Base-by-base conservation (phyloP, 1,140 invertebrate genomes). In the Euschistus heros region DNA sequence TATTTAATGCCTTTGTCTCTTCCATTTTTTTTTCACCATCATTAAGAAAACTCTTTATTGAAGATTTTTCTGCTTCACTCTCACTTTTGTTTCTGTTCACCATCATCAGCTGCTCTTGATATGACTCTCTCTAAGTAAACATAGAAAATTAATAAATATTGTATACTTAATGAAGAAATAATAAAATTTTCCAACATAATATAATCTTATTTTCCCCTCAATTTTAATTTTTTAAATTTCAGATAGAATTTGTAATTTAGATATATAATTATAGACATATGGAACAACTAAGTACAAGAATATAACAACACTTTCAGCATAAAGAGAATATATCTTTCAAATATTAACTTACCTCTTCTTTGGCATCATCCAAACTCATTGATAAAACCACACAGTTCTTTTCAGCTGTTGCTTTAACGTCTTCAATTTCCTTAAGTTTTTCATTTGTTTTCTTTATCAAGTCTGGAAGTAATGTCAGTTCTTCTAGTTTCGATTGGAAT, bases 401-500 rank as follows among this genome's bases (percentile, higher is more conserved):
- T 68, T 86, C 83, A 0, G 81, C 80, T 2, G 83, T 71, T 4
- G 81, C 71, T 66, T 84, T 81, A 68, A 81, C 75, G 64, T 87
- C 84, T 71, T 86, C 84, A 0, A 80, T 79, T 71, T 88, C 84
- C 68, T 87, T 84, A 10, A 88, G 69, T 70, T 86, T 84, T 26
- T 83, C 70, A 73, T 88, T 86, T 1, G 86, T 86, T 54, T 84
- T 81, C 71, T 87, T 87, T 44, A 89, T 72, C 13, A 88, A 78
- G 69, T 88, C 85, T 0, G 86, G 86, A 13, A 88, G 78, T 0
- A 86, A 86, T 0, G 83, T 81, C 26, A 88, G 71, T 74, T 88
- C 86, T 67, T 83, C 81, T 10, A 89, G 74, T 73, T 88, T 88
- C 69, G 88, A 86, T 80, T 88, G 85, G 71, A 89, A 88, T 57